Evolutionary conservation across 2,113 vertebrate genomes (phyloP).

Genomic region (Corvus moneduloides): DNA sequence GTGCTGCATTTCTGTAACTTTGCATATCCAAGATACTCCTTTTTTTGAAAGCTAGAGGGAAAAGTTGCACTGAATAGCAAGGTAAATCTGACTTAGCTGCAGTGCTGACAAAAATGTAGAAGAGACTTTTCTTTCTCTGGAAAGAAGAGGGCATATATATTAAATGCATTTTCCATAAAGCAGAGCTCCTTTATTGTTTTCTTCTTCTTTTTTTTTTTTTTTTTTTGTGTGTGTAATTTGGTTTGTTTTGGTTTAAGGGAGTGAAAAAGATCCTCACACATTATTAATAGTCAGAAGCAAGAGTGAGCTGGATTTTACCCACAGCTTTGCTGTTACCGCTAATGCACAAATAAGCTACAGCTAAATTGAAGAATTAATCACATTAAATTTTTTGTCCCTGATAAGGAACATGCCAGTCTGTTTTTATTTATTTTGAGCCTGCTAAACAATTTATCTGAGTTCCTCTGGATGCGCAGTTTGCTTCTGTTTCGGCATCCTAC

Average conservation of each 20-base stretch:
- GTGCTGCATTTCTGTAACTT: not conserved
- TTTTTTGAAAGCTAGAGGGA: not conserved
- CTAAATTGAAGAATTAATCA: constrained; percentile 62
- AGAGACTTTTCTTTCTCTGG: not conserved
- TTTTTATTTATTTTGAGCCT: constrained; percentile 51
- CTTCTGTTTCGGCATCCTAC: not conserved
- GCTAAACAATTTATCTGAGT: constrained; percentile 36
- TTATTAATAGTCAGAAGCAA: constrained; percentile 13
- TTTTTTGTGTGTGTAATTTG: not conserved
- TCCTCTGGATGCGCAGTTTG: constrained; percentile 14
- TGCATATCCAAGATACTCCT: not conserved
- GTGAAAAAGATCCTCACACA: not conserved
- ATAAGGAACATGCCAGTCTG: constrained; percentile 27
- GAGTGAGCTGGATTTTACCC: constrained; percentile 11
- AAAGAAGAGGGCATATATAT: not conserved
- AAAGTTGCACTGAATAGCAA: not conserved
- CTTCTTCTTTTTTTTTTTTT: not conserved
- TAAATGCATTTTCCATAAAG: not conserved
- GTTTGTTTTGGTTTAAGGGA: constrained; percentile 23
- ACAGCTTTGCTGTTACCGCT: constrained; percentile 38
- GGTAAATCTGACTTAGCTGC: constrained; percentile 5
- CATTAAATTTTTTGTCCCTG: constrained; percentile 12
- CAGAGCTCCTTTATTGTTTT: not conserved
- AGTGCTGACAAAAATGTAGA: not conserved
- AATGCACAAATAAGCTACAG: constrained; percentile 8